Evolutionary conservation across 1,140 invertebrate genomes (phyloP).

Genomic region (Drosophila suzukii): DNA sequence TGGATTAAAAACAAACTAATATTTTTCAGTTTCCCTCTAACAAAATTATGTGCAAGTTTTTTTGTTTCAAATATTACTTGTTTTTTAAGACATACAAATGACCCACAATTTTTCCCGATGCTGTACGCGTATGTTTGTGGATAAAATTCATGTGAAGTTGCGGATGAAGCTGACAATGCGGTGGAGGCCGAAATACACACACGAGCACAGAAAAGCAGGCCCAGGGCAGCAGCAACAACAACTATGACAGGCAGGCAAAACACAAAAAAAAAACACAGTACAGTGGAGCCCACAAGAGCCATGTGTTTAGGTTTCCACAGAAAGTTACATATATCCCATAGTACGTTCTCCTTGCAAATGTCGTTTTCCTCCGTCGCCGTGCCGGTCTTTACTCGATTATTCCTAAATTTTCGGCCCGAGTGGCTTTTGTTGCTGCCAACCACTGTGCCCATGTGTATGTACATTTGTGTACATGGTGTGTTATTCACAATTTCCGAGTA

Average conservation of each 20-base stretch:
- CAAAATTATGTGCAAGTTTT: no score
- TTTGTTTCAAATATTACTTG: neutral
- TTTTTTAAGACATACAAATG: neutral
- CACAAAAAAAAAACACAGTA: slow-evolving; percentile 26
- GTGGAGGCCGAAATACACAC: slow-evolving; percentile 64
- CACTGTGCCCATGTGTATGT: slow-evolving; percentile 40
- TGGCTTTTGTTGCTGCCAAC: slow-evolving; percentile 24
- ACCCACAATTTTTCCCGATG: neutral
- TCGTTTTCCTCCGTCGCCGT: slow-evolving; percentile 23
- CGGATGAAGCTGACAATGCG: slow-evolving; percentile 66
- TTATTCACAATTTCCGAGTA: slow-evolving; percentile 79
- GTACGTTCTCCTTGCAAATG: slow-evolving; percentile 11
- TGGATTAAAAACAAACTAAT: neutral
- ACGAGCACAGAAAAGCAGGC: slow-evolving; percentile 43
- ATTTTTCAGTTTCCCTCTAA: neutral
- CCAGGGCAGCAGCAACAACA: slow-evolving; percentile 62
- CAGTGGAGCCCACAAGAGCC: slow-evolving; percentile 25
- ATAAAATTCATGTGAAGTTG: slow-evolving; percentile 63
- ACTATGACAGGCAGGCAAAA: slow-evolving; percentile 21
- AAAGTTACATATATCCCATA: slow-evolving; percentile 1
- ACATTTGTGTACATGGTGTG: slow-evolving; percentile 30
- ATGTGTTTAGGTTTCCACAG: slow-evolving; percentile 23
- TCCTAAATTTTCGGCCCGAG: slow-evolving; percentile 6
- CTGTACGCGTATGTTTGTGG: slow-evolving; percentile 31
- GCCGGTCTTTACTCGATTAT: slow-evolving; percentile 32